These are phyloP conservation scores for Vanacampus margaritifer DNA, from an alignment of 2,113 vertebrate species.

Conservation along the genomic window DNA sequence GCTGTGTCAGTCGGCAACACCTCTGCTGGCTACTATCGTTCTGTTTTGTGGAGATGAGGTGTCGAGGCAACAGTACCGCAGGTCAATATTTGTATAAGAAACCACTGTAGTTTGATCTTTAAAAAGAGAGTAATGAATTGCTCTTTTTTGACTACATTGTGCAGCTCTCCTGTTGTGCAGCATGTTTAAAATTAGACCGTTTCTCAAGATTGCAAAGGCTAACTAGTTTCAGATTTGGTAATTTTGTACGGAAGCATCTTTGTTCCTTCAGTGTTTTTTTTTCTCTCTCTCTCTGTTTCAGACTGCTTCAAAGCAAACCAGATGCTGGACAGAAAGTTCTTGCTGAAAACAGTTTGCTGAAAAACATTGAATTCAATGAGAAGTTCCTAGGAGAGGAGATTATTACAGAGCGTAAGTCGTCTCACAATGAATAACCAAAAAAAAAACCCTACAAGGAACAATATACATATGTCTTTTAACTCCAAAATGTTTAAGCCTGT, in stretches of 20 bases:
- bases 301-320: constrained; percentile 70
- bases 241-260: constrained; percentile 11
- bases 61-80: constrained; percentile 86
- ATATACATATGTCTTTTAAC: background rate
- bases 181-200: too few species aligned
- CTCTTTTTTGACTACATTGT: background rate
- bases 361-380: constrained; percentile 80
- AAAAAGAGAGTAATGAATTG: background rate
- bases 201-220: constrained; percentile 7
- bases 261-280: constrained; percentile 11
- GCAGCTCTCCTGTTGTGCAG: background rate
- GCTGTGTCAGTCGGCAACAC: constrained; percentile 48
- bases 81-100: constrained; percentile 65
- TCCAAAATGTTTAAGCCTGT: background rate
- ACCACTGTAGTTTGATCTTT: background rate
- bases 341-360: constrained; percentile 79
- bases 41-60: constrained; percentile 94
- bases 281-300: constrained; percentile 17
- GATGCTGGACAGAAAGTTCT: constrained; percentile 69
- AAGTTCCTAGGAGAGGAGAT: constrained; percentile 83
- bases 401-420: constrained; percentile 78
- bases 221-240: constrained; percentile 5
- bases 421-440: background rate
- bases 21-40: constrained; percentile 77
- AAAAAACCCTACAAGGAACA: background rate